Evolutionary conservation across 2,113 vertebrate genomes (phyloP).

Genomic region (Malurus alboscapulatus): DNA sequence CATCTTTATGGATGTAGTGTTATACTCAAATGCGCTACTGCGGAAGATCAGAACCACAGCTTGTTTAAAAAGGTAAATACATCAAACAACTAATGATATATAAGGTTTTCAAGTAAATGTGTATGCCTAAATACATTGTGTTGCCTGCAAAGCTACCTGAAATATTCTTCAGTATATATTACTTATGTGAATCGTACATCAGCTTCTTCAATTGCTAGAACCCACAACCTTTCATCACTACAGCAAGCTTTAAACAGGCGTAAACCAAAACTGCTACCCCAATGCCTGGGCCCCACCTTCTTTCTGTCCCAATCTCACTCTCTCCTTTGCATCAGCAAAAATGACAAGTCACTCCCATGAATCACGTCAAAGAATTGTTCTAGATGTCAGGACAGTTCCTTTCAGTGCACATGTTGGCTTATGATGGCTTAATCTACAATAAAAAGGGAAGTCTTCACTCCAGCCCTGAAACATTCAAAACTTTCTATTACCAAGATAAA

Average conservation of each 20-base stretch:
- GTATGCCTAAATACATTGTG: neutral
- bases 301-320: neutral
- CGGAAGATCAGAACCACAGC: neutral
- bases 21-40: neutral
- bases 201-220: neutral
- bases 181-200: neutral
- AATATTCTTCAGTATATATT: neutral
- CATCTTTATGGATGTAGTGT: neutral
- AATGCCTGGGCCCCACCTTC: neutral
- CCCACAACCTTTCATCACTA: neutral
- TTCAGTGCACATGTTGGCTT: neutral
- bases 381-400: neutral
- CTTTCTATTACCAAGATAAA: neutral
- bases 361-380: neutral
- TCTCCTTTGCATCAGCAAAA: neutral
- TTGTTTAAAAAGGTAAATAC: neutral
- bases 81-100: neutral
- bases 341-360: neutral
- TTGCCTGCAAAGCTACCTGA: neutral
- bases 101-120: neutral
- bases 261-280: neutral
- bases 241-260: neutral
- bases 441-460: neutral
- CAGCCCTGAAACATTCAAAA: neutral
- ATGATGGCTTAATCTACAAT: neutral